Base-by-base conservation (phyloP, 2,888 invertebrate species). In the Rosalia funebris region DNA sequence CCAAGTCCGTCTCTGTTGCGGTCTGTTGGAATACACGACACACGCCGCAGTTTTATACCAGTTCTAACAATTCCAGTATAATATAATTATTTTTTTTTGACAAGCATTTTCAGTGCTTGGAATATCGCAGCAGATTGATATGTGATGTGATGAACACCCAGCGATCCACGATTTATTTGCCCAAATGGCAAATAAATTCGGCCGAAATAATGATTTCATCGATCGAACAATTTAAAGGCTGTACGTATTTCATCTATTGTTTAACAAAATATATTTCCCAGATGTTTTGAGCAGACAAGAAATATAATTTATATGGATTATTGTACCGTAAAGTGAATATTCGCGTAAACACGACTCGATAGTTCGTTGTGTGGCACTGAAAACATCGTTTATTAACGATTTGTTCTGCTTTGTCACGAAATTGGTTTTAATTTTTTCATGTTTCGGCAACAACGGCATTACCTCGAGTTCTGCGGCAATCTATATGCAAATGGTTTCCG, bases 401-500 rank as follows among this genome's bases (percentile, higher is more conserved):
- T 25, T 44, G 44, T 25, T 44, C 20, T 12, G 44, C 14, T 14
- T 20, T n/a, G 14, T 11, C 14, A 44, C 20, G 20, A 44, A 20
- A 44, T 44, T 44, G 12, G 44, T 44, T 44, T 25, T 44, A 44
- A 20, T 44, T 44, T 42, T 41, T 39, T 42, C 3, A 34, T 34
- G 34, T 11, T 7, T 34, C 2, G 11, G 34, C 11, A 5, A 34
- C 10, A 11, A n/a, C 34, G 2, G 34, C 10, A n/a, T 34, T 34
- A n/a, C 7, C 10, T 34, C 5, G 41, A 17, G 32, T 32, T 17
- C 25, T 2, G 16, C 41, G n/a, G 12, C 53, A 53, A 53, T 53
- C 31, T 53, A 53, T 42, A 53, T 53, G 53, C 53, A 53, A 53
- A 53, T 53, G 15, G 15, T 53, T 41, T 42, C 20, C 31, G 14